These are phyloP conservation scores for Calliphora vicina DNA, from an alignment of 1,140 invertebrate species.

Conservation along the genomic window DNA sequence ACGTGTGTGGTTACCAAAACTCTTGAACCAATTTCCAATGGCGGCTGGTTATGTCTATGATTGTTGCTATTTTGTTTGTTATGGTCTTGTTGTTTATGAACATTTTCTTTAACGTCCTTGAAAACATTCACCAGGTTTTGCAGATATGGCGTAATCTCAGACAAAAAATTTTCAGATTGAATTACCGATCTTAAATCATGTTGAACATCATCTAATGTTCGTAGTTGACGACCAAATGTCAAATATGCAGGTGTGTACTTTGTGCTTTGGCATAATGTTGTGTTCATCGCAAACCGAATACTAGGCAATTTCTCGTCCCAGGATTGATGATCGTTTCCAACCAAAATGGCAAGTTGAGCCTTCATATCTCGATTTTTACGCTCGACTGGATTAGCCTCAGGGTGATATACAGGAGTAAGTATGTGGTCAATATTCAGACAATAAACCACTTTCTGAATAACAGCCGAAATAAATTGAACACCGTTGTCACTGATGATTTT, in stretches of 20 bases:
- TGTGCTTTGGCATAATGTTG: slow-evolving; percentile 23
- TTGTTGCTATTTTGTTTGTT: not conserved
- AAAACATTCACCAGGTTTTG: not conserved
- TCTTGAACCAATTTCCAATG: not conserved
- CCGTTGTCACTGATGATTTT: not conserved
- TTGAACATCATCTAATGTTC: not conserved
- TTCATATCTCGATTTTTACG: slow-evolving; percentile 61
- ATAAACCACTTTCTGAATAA: slow-evolving; percentile 35
- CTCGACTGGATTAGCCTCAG: slow-evolving; percentile 61
- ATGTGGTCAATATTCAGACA: slow-evolving; percentile 51
- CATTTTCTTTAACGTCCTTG: not conserved
- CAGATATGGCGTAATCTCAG: not conserved
- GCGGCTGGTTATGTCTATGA: not conserved
- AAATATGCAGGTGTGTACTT: not conserved
- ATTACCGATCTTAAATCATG: not conserved
- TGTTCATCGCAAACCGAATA: slow-evolving; percentile 34
- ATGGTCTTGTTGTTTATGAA: not conserved
- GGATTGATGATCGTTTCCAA: not conserved
- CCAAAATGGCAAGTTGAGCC: slow-evolving; percentile 53
- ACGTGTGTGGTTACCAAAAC: not conserved
- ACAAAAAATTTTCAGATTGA: not conserved
- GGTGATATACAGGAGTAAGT: slow-evolving; percentile 57
- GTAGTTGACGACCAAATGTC: not conserved
- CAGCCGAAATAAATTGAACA: not conserved
- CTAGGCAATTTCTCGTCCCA: not conserved